Evolutionary conservation across 2,113 vertebrate species (phyloP), one percentile per base, ranked within the genome.

Genomic region (Pseudonaja textilis): DNA sequence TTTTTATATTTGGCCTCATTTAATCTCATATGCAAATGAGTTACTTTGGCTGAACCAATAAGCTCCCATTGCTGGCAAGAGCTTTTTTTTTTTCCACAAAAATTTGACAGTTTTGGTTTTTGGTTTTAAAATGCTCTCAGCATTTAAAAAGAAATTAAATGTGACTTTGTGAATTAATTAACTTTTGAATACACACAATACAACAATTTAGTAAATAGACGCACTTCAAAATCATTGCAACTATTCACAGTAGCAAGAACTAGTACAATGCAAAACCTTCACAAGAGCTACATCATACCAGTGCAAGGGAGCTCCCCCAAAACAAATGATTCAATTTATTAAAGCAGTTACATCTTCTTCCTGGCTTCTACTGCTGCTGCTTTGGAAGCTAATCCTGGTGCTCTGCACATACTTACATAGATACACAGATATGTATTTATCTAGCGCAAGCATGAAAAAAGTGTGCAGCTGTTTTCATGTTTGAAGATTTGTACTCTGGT

Each of bases 81-180:
- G 47, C 57, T 39, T 45, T 85, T 64, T 0, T 39, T 4, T 11
- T 59, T 47, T 2, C 18, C 26, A 91, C 14, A 91, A 42, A 57
- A 45, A 50, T 42, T 85, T 88, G 10, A 57, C 0, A 2, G 54
- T 81, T 56, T 94, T 89, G n/a, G 94, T 89, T 85, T 6, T 50
- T 50, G 47, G 54, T 89, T 6, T 57, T 59, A 56, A 29, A 3
- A 92, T 22, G 90, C 81, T 18, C 42, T 29, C 85, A 57, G 0
- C 45, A 18, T n/a, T 54, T 56, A 45, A 26, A 55, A 87, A 20
- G 52, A 61, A 86, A 90, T 0, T 0, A 0, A 47, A 74, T 50
- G 10, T 11, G 26, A 56, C 56, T 88, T 18, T 90, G 56, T 56
- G 23, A 90, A 85, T 16, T 64, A 50, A 93, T 59, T 69, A 23